phyloP scores from a whole-genome alignment of 2,888 invertebrate genomes.

The Stenodema calcarata region DNA sequence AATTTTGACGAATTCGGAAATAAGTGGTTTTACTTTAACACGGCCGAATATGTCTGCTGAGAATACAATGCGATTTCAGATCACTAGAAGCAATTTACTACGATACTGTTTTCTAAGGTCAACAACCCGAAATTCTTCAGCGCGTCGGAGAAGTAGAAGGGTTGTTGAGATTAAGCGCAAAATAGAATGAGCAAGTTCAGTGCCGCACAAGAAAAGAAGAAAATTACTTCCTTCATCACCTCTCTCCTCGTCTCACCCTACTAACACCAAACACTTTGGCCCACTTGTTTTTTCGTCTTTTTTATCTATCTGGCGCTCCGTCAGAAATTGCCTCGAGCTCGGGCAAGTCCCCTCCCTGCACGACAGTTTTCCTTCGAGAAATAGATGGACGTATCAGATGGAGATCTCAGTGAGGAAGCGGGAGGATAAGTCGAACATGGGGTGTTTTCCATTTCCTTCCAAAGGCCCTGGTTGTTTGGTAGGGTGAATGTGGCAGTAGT shows the following conservation, averaged over 20 bases:
- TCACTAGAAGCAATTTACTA: too few species aligned
- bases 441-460: constrained; percentile 26
- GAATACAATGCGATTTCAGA: too few species aligned
- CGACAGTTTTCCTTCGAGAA: neutral
- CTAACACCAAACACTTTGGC: neutral
- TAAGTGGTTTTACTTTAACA: too few species aligned
- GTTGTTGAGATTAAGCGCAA: neutral
- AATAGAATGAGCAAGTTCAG: neutral
- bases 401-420: neutral
- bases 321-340: constrained; percentile 1
- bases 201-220: neutral
- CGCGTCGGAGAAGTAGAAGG: neutral
- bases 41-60: too few species aligned
- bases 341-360: neutral
- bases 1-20: too few species aligned
- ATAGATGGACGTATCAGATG: constrained; percentile 25
- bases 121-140: neutral
- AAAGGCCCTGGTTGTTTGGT: neutral
- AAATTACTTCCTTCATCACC: neutral
- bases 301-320: neutral
- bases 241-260: neutral
- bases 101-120: too few species aligned
- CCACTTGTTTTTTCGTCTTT: neutral
- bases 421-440: neutral
- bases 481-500: neutral